These are phyloP conservation scores for Schrankia costaestrigalis DNA, from an alignment of 2,888 invertebrate genomes.

Conservation along the genomic window DNA sequence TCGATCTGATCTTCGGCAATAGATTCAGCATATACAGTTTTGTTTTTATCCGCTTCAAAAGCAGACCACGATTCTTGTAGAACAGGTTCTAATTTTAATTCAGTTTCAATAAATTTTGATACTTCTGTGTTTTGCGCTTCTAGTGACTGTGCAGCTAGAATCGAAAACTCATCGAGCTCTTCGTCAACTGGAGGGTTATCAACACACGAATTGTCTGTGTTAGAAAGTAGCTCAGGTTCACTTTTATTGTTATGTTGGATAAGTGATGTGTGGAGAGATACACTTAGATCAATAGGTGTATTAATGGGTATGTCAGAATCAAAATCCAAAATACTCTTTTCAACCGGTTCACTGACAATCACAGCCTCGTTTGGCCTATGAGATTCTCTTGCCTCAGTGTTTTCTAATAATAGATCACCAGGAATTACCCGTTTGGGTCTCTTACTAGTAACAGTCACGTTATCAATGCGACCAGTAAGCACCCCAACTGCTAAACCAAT, in stretches of 20 bases:
- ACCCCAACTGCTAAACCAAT: slow-evolving; percentile 94
- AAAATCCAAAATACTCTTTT: slow-evolving; percentile 87
- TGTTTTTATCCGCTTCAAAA: slow-evolving; percentile 80
- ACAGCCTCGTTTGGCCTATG: slow-evolving; percentile 38
- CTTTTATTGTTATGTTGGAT: slow-evolving; percentile 66
- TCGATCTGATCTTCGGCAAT: slow-evolving; percentile 73
- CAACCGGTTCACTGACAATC: slow-evolving; percentile 81
- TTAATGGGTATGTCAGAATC: slow-evolving; percentile 85
- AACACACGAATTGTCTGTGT: slow-evolving; percentile 20
- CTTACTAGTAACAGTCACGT: slow-evolving; percentile 83
- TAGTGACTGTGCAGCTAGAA: slow-evolving; percentile 88
- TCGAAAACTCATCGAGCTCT: slow-evolving; percentile 88
- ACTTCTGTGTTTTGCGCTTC: slow-evolving; percentile 79
- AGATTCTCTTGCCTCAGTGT: slow-evolving; percentile 59
- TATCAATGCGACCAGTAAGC: slow-evolving; percentile 90
- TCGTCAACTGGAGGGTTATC: slow-evolving; percentile 56
- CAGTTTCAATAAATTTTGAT: slow-evolving; percentile 61
- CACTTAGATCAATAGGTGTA: slow-evolving; percentile 86
- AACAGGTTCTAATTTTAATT: slow-evolving; percentile 65
- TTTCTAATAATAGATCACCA: slow-evolving; percentile 85
- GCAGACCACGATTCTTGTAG: slow-evolving; percentile 83
- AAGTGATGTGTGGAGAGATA: slow-evolving; percentile 80
- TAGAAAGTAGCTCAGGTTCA: slow-evolving; percentile 26
- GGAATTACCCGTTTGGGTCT: slow-evolving; percentile 82
- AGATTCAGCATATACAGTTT: slow-evolving; percentile 66